Conservation (phyloP, 2,113 vertebrate species). For the Notiomystis cincta region DNA sequence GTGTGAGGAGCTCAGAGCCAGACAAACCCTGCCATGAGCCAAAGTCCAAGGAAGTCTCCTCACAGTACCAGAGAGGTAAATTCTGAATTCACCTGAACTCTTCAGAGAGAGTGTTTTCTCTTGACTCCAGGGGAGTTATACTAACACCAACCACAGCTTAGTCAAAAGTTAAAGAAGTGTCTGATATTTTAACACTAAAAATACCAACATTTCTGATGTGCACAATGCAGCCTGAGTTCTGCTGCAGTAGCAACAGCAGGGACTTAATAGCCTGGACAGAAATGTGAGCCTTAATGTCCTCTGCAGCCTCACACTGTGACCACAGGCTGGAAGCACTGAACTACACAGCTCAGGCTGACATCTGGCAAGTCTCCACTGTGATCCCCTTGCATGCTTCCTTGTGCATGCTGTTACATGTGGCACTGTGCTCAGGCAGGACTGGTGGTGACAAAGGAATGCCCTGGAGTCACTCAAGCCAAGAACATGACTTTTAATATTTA, state of each 20-base stretch:
- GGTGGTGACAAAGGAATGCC: rapidly evolving
- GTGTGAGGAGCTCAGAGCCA: background rate
- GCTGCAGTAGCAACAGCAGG: background rate
- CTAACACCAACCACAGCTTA: background rate
- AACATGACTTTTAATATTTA: background rate
- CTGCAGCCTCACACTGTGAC: background rate
- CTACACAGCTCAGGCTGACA: background rate
- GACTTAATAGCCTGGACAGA: background rate
- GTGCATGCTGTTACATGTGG: background rate
- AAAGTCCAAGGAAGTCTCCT: background rate
- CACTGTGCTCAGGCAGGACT: background rate
- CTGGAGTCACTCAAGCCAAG: background rate
- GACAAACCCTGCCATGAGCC: background rate
- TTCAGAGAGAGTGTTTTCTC: background rate
- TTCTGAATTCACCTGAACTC: background rate
- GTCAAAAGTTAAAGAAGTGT: background rate
- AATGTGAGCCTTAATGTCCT: background rate
- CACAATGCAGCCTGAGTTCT: background rate
- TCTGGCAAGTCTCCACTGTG: background rate
- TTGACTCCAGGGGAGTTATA: background rate
- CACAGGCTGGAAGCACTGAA: background rate
- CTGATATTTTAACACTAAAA: background rate
- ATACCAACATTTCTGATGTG: background rate
- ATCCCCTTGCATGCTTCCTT: background rate
- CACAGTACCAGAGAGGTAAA: background rate